Base-by-base conservation (phyloP, 1,140 invertebrate species). In the Scaptomyza pallida region DNA sequence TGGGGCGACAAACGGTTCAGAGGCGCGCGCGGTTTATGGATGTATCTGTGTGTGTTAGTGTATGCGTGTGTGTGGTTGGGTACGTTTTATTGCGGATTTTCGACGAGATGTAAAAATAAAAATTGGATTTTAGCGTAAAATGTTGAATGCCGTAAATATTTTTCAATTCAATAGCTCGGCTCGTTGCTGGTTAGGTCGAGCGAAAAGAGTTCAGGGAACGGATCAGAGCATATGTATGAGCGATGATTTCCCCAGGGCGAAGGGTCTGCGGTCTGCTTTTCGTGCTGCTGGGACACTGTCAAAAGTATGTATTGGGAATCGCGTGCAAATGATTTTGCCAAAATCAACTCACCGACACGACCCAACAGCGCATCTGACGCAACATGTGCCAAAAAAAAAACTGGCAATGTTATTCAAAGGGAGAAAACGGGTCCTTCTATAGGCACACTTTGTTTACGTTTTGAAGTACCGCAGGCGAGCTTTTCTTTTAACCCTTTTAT, bases 41-140 rank as follows among this genome's bases (percentile, higher is more conserved):
- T 9, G 26, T 30, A 9, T 30, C 26, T 0, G 5, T 3, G 9
- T 35, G 50, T 17, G 45, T 12, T 10, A 33, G 51, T 35, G 13
- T 0, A 2, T 2, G 12, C 35, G 43, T 17, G 45, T 12, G 13
- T 41, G 47, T 37, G 30, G 40, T 40, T 33, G 56, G 44, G 72
- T 48, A 48, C 63, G 73, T 80, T 85, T 85, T 85, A 85, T 86
- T 64, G 80, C 81, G 76, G 68, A 86, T 86, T 85, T 76, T 85
- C 76, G 52, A 65, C 72, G 30, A 71, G 43, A 77, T 86, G 86
- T 86, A 85, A 88, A 86, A 86, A 88, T 86, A 82, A 86, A n/a
- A 86, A 86, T 86, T 86, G 81, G 82, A 86, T 86, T 86, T 86
- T 86, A 78, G 81, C 81, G 74, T 77, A 77, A 72, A 86, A 82